phyloP scores from a whole-genome alignment of 2,797 vertebrate genomes.

The Dendrocincla tyrannina region DNA sequence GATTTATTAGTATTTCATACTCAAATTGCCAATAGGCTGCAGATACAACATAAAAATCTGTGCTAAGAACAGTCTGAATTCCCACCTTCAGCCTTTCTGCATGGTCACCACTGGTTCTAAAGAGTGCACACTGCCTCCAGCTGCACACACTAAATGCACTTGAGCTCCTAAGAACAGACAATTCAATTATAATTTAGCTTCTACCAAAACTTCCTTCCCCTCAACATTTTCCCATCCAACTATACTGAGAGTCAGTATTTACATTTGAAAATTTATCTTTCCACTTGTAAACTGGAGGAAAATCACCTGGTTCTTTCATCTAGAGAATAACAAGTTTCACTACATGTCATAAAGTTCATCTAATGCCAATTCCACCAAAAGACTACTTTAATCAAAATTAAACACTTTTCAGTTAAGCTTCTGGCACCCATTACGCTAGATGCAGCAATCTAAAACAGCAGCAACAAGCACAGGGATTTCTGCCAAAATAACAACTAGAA shows the following conservation, averaged over 20 bases:
- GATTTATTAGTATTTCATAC: background rate
- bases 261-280: background rate
- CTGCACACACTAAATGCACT: background rate
- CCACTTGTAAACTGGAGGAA: background rate
- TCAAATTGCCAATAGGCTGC: background rate
- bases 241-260: background rate
- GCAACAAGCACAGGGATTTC: background rate
- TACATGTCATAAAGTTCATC: background rate
- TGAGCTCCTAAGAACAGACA: background rate
- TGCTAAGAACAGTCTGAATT: background rate
- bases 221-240: background rate
- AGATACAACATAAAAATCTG: background rate
- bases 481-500: background rate
- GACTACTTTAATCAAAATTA: background rate
- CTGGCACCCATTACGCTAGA: background rate
- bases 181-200: background rate
- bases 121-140: background rate
- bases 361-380: background rate
- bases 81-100: background rate
- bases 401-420: background rate
- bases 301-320: background rate
- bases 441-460: background rate
- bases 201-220: background rate
- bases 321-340: background rate
- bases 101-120: fast-evolving